Conservation (phyloP, 2,113 vertebrate genomes). For the Epinephelus cyanopodus region DNA sequence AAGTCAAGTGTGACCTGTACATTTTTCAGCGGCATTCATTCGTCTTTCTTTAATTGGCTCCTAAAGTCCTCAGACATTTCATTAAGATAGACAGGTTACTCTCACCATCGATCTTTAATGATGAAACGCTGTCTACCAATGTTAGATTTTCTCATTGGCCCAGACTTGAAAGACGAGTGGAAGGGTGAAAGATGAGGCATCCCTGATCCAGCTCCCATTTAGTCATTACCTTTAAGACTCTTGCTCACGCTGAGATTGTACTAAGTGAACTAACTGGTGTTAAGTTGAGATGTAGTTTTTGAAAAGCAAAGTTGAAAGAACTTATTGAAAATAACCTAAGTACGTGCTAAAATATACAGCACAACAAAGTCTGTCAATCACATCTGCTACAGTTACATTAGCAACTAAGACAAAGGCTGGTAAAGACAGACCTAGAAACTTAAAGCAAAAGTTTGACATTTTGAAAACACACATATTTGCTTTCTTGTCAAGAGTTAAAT, state of each 20-base stretch:
- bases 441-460: not conserved
- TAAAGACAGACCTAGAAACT: not conserved
- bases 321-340: not conserved
- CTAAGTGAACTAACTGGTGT: not conserved
- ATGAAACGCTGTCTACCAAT: conserved; percentile 30
- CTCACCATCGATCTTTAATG: conserved; percentile 18
- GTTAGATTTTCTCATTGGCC: conserved; percentile 28
- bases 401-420: not conserved
- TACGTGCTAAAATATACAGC: not conserved
- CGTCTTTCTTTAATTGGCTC: conserved; percentile 14
- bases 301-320: not conserved
- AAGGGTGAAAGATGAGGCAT: conserved; percentile 10
- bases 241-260: conserved; percentile 20
- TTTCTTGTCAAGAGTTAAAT: not conserved
- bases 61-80: conserved; percentile 26
- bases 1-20: conserved; percentile 12
- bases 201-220: conserved; percentile 36
- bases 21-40: conserved; percentile 20
- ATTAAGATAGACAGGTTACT: conserved; percentile 49
- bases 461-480: not conserved
- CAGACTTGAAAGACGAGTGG: conserved; percentile 6
- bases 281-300: conserved; percentile 8
- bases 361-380: not conserved
- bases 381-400: not conserved
- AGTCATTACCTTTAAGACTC: conserved; percentile 37